Base-by-base conservation (phyloP, 53 echinoderm and acorn worm species). In the Stichopus horrens region DNA sequence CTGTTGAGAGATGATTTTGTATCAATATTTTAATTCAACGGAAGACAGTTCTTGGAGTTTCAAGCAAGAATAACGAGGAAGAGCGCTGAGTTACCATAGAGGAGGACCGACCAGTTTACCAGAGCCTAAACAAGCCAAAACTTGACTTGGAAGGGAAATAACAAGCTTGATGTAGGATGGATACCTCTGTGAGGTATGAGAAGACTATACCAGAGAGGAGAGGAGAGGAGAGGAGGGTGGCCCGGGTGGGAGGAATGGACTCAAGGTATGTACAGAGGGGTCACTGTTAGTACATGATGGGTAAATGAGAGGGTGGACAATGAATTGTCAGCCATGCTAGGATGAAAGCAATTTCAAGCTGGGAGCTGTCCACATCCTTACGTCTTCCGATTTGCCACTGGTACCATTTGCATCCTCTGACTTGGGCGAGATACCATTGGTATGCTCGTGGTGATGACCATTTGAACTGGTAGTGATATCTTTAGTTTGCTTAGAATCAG, bases 311-410 rank as follows among this genome's bases (percentile, higher is more conserved):
- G 10, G 19, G 18, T 75, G 75, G 20, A 75, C 55, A 19, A 37
- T 79, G 79, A 53, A 53, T 8, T 78, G 79, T 4, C 63, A 63
- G 63, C 56, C 79, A 79, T 79, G 79, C 55, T 79, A 55, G 5
- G 56, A 53, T 79, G 79, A 79, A n/a, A 79, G 55, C 55, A 53
- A 53, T 9, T 54, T 16, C 54, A 58, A 65, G 84, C 84, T 83
- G 84, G 84, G 84, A 83, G 84, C 60, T 58, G 84, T 59, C 7
- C 8, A 22, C 65, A 83, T 83, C 59, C 84, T 83, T 83, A 83
- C 84, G 58, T 83, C 84, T 58, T 83, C 84, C 0, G 84, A 57
- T 65, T 83, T 83, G 60, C 84, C 84, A 21, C 8, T 83, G 84
- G 79, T 79, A 79, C 75, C 75, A 75, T 75, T 75, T 13, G 63